phyloP scores from a whole-genome alignment of 2,113 vertebrate species.

The Aplodontia rufa region DNA sequence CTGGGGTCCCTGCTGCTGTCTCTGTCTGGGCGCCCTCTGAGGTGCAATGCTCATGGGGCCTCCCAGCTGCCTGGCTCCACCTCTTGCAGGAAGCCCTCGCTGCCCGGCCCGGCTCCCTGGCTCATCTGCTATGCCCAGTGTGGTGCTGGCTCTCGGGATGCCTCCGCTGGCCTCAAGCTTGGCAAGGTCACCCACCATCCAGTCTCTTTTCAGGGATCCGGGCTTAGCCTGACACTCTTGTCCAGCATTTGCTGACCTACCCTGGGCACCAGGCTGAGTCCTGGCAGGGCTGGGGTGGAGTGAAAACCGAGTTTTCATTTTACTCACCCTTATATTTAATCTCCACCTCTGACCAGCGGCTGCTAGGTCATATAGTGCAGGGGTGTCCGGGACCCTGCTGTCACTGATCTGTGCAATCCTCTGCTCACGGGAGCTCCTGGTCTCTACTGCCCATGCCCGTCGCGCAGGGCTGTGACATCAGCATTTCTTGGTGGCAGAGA shows the following conservation, averaged over 20 bases:
- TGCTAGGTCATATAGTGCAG: not conserved
- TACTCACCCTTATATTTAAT: too few relatives aligned
- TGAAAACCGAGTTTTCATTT: too few relatives aligned
- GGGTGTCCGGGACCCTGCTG: not conserved
- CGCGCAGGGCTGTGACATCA: rapidly evolving
- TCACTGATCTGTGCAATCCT: not conserved
- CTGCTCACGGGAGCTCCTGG: rapidly evolving
- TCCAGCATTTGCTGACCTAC: rapidly evolving
- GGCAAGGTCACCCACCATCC: not conserved
- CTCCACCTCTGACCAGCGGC: rapidly evolving
- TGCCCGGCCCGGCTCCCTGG: rapidly evolving
- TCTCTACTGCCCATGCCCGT: rapidly evolving
- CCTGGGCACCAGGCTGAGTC: not conserved
- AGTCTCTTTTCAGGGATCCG: not conserved
- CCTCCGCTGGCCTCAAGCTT: rapidly evolving
- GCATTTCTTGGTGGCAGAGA: not conserved
- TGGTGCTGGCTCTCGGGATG: not conserved
- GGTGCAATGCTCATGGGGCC: rapidly evolving
- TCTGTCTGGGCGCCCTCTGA: not conserved
- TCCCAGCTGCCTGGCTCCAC: rapidly evolving
- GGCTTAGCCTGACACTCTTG: not conserved
- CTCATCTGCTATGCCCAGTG: not conserved
- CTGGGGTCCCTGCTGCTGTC: not conserved
- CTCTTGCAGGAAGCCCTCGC: not conserved
- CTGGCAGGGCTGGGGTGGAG: not conserved